These are phyloP conservation scores for Kryphioiulus occultus DNA, from an alignment of 2,888 invertebrate genomes.

Conservation along the genomic window DNA sequence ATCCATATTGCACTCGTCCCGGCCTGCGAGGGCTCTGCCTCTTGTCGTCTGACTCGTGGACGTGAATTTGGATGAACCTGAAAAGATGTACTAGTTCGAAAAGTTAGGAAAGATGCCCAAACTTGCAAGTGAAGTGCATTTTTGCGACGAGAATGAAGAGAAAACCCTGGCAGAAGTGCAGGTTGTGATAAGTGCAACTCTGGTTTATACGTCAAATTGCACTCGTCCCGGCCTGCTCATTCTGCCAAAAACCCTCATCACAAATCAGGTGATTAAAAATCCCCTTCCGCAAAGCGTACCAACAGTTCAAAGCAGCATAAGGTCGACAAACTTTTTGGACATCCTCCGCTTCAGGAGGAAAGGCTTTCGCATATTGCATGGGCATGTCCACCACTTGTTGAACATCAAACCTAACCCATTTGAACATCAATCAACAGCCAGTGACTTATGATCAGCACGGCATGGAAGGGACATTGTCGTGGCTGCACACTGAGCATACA, in stretches of 20 bases:
- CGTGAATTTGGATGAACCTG: background rate
- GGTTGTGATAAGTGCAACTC: conserved; percentile 48
- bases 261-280: too few species aligned
- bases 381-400: conserved; percentile 10
- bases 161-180: conserved; percentile 40
- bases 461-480: background rate
- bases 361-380: background rate
- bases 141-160: background rate
- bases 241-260: background rate
- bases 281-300: background rate
- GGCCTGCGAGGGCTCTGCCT: conserved; percentile 43
- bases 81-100: background rate
- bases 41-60: background rate
- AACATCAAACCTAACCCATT: background rate
- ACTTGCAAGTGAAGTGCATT: too few species aligned
- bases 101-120: background rate
- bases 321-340: background rate
- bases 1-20: conserved; percentile 49
- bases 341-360: background rate
- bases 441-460: background rate
- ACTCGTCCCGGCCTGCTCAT: conserved; percentile 49
- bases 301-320: background rate
- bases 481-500: background rate
- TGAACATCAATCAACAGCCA: background rate
- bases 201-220: conserved; percentile 45